Percentiles rank a stretch among this genome's conserved stretches.
These are phyloP conservation scores for Prietella phreatophila DNA, from an alignment of 2,113 vertebrate species.

Conservation along the genomic window DNA sequence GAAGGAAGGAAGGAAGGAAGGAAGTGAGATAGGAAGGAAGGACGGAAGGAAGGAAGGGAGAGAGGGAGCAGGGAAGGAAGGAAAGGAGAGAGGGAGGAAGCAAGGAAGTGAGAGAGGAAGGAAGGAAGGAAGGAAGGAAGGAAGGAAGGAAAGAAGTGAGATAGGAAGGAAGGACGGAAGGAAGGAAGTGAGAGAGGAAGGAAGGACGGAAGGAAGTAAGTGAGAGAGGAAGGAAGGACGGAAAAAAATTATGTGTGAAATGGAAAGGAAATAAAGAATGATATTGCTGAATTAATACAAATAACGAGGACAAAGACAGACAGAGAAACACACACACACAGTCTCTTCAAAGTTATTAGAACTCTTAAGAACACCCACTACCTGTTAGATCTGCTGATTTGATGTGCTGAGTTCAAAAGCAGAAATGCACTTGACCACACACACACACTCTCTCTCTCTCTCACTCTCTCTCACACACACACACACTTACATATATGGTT, in stretches of 20 bases:
- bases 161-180: too few species aligned
- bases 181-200: too few species aligned
- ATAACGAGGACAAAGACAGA: not conserved
- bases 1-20: not conserved
- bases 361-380: not conserved
- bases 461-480: too few species aligned
- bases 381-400: not conserved
- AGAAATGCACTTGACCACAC: not conserved
- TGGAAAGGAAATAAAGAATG: not conserved
- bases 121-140: too few species aligned
- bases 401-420: not conserved
- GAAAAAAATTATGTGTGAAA: not conserved
- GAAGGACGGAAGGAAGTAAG: not conserved
- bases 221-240: not conserved
- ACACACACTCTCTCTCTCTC: too few species aligned
- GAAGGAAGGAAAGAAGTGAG: too few species aligned
- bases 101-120: too few species aligned
- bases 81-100: too few species aligned
- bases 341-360: not conserved
- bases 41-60: not conserved
- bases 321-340: not conserved
- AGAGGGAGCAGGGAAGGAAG: not conserved
- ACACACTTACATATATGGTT: not conserved
- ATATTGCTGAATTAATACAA: not conserved
- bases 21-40: not conserved